Percentiles rank a stretch among this genome's conserved stretches.
Evolutionary conservation across 2,888 invertebrate genomes (phyloP).

Genomic region (Deilephila porcellus): DNA sequence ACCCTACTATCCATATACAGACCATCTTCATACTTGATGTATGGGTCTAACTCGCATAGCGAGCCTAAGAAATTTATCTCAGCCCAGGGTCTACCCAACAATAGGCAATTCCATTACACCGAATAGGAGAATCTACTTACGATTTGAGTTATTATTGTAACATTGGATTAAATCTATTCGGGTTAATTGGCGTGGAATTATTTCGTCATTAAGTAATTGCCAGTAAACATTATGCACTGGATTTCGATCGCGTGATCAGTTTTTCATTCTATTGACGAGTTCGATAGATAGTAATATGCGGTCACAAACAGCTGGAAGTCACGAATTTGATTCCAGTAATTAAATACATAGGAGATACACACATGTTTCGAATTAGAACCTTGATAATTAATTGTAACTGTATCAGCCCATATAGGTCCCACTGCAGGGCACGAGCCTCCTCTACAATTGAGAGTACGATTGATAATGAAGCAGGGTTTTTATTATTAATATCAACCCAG

Average conservation of each 20-base stretch:
- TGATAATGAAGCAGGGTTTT: no score
- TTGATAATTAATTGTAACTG: no score
- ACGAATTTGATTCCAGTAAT: no score
- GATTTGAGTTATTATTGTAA: conserved; percentile 6
- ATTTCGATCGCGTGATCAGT: background rate
- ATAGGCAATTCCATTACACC: conserved; percentile 51
- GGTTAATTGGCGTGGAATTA: conserved; percentile 1
- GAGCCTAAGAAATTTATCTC: conserved; percentile 45
- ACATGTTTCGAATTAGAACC: no score
- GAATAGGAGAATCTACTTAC: background rate
- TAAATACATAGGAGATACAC: no score
- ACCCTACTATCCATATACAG: background rate
- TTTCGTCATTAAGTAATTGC: background rate
- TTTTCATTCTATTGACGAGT: background rate
- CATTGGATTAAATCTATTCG: background rate
- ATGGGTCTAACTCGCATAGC: conserved; percentile 35
- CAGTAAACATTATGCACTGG: background rate
- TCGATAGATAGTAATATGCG: background rate
- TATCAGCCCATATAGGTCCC: no score
- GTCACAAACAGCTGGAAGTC: background rate
- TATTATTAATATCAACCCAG: no score
- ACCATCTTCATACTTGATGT: conserved; percentile 40
- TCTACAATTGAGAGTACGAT: no score
- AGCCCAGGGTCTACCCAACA: conserved; percentile 41
- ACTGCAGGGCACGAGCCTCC: no score